Conservation (phyloP, 2,888 invertebrate genomes). For the Cerastoderma edule region DNA sequence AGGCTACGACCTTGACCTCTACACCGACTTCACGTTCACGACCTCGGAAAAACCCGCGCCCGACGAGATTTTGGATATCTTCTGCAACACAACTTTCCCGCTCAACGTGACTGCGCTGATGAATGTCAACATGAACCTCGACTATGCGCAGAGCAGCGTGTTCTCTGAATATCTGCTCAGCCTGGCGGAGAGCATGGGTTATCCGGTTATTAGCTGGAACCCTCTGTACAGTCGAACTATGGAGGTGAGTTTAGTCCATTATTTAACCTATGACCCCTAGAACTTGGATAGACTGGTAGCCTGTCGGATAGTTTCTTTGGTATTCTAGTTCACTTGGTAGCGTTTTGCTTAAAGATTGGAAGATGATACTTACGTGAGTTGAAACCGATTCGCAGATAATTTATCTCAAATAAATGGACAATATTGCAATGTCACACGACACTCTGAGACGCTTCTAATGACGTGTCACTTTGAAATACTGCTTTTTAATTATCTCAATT, state of each 20-base stretch:
- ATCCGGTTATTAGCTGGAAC: conserved; percentile 61
- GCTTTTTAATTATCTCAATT: no score
- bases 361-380: neutral
- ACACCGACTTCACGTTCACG: conserved; percentile 23
- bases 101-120: conserved; percentile 49
- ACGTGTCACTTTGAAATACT: no score
- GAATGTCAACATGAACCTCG: conserved; percentile 36
- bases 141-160: conserved; percentile 17
- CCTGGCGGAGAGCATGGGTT: conserved; percentile 45
- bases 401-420: neutral
- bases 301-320: neutral
- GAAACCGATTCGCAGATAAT: neutral
- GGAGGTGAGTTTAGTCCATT: conserved; percentile 43
- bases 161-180: conserved; percentile 49
- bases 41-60: conserved; percentile 37
- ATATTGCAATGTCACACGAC: neutral
- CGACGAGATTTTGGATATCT: conserved; percentile 45
- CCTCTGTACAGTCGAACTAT: conserved; percentile 53
- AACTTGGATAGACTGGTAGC: neutral
- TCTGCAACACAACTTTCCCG: conserved; percentile 48
- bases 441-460: no score
- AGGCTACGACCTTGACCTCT: conserved; percentile 21
- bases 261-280: neutral
- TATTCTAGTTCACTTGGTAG: neutral
- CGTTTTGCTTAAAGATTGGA: neutral